These are phyloP conservation scores for Ctenopoma kingsleyae DNA, from an alignment of 2,797 vertebrate genomes.

Conservation along the genomic window DNA sequence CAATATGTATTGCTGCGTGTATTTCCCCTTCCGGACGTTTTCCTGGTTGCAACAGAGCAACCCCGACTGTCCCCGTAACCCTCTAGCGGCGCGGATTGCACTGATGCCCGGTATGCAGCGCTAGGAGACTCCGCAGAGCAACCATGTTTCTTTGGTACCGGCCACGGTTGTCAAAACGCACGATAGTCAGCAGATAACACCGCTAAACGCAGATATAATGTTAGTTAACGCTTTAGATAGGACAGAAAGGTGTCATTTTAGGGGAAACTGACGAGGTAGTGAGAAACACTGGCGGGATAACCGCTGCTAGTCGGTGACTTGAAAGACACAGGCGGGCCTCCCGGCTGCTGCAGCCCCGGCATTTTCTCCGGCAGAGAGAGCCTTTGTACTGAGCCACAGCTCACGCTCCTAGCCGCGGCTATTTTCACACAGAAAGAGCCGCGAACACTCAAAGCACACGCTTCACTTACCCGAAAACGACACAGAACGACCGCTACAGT, in stretches of 20 bases:
- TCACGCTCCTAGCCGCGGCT: conserved; percentile 37
- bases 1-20: conserved; percentile 4
- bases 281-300: conserved; percentile 29
- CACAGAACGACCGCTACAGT: neutral
- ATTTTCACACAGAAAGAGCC: neutral
- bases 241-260: neutral
- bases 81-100: conserved; percentile 78
- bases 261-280: neutral
- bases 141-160: conserved; percentile 79
- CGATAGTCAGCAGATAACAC: neutral
- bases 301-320: conserved; percentile 64
- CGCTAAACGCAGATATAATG: neutral
- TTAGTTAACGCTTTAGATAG: fast-evolving
- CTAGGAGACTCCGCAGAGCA: conserved; percentile 87
- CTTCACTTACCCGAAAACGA: conserved; percentile 60
- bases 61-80: conserved; percentile 75
- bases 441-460: neutral
- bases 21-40: conserved; percentile 18
- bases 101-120: conserved; percentile 77
- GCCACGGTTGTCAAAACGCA: conserved; percentile 65
- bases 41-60: conserved; percentile 49
- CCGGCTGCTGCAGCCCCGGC: conserved; percentile 83
- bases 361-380: conserved; percentile 81
- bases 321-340: conserved; percentile 83
- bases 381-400: conserved; percentile 79